Percentiles rank a stretch among this genome's conserved stretches.
phyloP scores from a whole-genome alignment of 2,797 vertebrate species.

The Gephyroberyx darwinii region DNA sequence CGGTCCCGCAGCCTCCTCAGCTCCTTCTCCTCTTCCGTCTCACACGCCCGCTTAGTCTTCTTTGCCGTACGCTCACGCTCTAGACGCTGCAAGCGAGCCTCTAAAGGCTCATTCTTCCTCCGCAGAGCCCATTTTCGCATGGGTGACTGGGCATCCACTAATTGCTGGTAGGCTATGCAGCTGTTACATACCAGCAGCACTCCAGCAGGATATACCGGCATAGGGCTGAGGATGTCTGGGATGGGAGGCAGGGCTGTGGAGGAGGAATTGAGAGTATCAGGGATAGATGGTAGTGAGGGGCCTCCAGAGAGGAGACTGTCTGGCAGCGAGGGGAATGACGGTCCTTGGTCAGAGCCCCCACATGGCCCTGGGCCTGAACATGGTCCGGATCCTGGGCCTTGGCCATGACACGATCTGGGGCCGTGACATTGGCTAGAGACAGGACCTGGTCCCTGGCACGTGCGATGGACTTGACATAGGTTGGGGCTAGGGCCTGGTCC shows the following conservation, averaged over 20 bases:
- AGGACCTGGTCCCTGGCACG: conserved; percentile 66
- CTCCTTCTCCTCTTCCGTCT: conserved; percentile 91
- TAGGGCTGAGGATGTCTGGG: conserved; percentile 81
- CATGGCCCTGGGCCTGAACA: conserved; percentile 55
- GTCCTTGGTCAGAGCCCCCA: conserved; percentile 66
- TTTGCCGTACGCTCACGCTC: conserved; percentile 96
- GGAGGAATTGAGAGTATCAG: conserved; percentile 79
- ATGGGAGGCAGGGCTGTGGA: conserved; percentile 79
- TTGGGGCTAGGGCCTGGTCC: conserved; percentile 51
- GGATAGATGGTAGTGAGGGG: conserved; percentile 78
- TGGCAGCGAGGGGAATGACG: conserved; percentile 74
- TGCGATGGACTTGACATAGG: conserved; percentile 59
- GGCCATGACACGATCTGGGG: conserved; percentile 50
- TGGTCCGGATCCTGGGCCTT: conserved; percentile 35
- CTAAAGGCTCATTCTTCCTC: conserved; percentile 91
- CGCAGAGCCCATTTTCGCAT: conserved; percentile 92
- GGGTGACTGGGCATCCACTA: conserved; percentile 88
- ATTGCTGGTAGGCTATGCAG: conserved; percentile 92
- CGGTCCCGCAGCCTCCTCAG: conserved; percentile 92
- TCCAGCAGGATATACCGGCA: conserved; percentile 91
- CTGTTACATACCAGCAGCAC: conserved; percentile 97
- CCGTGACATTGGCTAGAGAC: conserved; percentile 65
- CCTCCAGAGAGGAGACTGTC: conserved; percentile 81
- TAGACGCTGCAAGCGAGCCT: conserved; percentile 89
- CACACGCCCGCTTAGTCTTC: conserved; percentile 94